Evolutionary conservation across 2,113 vertebrate species (phyloP).

Genomic region (Pholis gunnellus): DNA sequence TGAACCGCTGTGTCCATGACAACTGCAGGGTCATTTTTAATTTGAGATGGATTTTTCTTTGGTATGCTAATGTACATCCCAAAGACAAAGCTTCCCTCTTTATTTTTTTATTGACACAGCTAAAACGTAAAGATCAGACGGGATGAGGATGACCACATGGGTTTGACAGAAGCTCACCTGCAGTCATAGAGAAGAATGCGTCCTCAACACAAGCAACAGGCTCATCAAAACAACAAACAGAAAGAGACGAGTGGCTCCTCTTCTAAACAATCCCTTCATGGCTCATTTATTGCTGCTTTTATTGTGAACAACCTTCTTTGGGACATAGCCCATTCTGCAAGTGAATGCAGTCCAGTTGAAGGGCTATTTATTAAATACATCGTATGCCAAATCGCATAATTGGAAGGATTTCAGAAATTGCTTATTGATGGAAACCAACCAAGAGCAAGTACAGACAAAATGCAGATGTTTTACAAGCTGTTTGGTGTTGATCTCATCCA

Average conservation of each 20-base stretch:
- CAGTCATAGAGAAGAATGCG: slow-evolving; percentile 13
- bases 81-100: not conserved
- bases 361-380: slow-evolving; percentile 51
- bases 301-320: slow-evolving; percentile 45
- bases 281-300: slow-evolving; percentile 51
- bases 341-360: slow-evolving; percentile 47
- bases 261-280: slow-evolving; percentile 45
- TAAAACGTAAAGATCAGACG: slow-evolving; percentile 19
- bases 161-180: slow-evolving; percentile 24
- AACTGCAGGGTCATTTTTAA: slow-evolving; percentile 1
- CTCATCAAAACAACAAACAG: slow-evolving; percentile 48
- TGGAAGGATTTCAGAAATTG: slow-evolving; percentile 48
- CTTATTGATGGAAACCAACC: slow-evolving; percentile 39
- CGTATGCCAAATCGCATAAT: slow-evolving; percentile 22
- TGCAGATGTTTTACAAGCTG: slow-evolving; percentile 36
- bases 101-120: slow-evolving; percentile 1
- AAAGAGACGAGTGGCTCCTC: slow-evolving; percentile 44
- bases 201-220: slow-evolving; percentile 38
- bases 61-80: not conserved
- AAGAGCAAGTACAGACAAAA: slow-evolving; percentile 23
- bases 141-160: not conserved
- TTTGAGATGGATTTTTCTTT: slow-evolving; percentile 36
- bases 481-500: slow-evolving; percentile 7
- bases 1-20: not conserved
- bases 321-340: slow-evolving; percentile 47